Percentiles rank a stretch among this genome's conserved stretches.
Conservation (phyloP, 2,888 invertebrate species). For the Criorhina ranunculi region DNA sequence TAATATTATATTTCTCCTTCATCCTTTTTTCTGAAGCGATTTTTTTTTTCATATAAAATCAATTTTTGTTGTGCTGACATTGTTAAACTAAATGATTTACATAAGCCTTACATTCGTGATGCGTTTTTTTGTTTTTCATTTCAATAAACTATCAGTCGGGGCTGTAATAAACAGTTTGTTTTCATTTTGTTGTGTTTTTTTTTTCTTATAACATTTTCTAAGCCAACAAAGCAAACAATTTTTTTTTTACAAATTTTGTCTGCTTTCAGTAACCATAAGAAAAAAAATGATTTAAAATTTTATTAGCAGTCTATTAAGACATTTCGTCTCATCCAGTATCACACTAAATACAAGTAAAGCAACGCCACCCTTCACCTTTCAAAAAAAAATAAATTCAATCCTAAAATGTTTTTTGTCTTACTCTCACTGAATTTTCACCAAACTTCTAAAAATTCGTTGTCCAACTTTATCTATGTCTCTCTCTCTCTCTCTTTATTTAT, state of each 20-base stretch:
- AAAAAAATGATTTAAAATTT: constrained; percentile 58
- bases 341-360: constrained; percentile 57
- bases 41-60: no score
- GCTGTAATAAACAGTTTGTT: neutral
- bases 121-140: neutral
- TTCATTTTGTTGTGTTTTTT: neutral
- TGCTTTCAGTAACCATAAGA: constrained; percentile 8
- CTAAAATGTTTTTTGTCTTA: constrained; percentile 1
- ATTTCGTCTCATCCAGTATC: constrained; percentile 69
- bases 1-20: no score
- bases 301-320: constrained; percentile 66
- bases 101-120: neutral
- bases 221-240: constrained; percentile 2
- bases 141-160: constrained; percentile 7
- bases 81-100: no score
- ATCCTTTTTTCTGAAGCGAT: no score
- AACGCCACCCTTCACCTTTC: constrained; percentile 21
- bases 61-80: no score
- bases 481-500: neutral
- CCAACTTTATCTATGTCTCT: constrained; percentile 7
- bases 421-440: constrained; percentile 25
- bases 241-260: constrained; percentile 15
- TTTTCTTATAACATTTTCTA: neutral
- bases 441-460: neutral
- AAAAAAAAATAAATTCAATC: neutral